A percentile compares a stretch with the other conserved stretches of the same genome.
phyloP scores from a whole-genome alignment of 2,888 invertebrate species.

The Atrina japonica region DNA sequence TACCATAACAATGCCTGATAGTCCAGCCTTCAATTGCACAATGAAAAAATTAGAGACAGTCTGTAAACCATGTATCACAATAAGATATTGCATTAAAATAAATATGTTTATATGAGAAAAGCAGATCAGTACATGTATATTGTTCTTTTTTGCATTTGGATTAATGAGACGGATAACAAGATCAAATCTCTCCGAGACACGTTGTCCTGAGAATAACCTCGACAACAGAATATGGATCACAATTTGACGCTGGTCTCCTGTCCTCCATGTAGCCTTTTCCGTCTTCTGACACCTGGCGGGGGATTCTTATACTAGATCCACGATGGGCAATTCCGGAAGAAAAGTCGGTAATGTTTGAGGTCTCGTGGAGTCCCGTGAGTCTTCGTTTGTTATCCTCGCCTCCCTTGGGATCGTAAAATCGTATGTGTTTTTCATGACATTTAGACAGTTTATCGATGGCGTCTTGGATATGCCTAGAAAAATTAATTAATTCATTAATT shows the following conservation, averaged over 20 bases:
- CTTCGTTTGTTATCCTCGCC: slow-evolving; percentile 98
- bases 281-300: slow-evolving; percentile 89
- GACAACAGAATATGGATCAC: slow-evolving; percentile 80
- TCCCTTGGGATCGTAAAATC: slow-evolving; percentile 96
- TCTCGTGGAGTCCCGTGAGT: slow-evolving; percentile 96
- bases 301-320: slow-evolving; percentile 91
- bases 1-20: too few relatives aligned
- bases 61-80: too few relatives aligned
- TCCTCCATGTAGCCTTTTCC: slow-evolving; percentile 98
- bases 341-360: slow-evolving; percentile 98
- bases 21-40: too few relatives aligned
- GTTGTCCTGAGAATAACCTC: slow-evolving; percentile 69
- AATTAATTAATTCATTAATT: not conserved
- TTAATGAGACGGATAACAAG: too few relatives aligned
- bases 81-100: too few relatives aligned
- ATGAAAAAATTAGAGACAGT: too few relatives aligned
- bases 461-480: slow-evolving; percentile 92
- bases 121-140: too few relatives aligned
- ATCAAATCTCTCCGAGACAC: slow-evolving; percentile 49
- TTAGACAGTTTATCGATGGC: slow-evolving; percentile 97
- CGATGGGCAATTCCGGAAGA: slow-evolving; percentile 95
- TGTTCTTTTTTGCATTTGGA: too few relatives aligned
- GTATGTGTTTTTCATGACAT: slow-evolving; percentile 95
- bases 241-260: slow-evolving; percentile 85
- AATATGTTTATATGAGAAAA: too few relatives aligned